phyloP scores from a whole-genome alignment of 2,888 invertebrate species.

The Mythimna albipuncta region DNA sequence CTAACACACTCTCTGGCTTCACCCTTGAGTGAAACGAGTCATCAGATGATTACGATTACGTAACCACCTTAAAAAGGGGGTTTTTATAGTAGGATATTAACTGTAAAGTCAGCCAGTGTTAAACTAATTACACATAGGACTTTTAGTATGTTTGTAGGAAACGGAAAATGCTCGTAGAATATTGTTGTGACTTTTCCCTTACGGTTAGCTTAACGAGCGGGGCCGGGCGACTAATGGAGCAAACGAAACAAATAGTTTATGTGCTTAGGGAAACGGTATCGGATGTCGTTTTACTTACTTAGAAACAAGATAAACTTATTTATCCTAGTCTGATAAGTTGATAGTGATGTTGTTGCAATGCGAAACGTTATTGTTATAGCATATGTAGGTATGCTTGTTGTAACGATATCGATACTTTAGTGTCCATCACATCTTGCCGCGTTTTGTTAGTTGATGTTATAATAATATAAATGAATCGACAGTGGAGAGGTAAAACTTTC shows the following conservation, averaged over 20 bases:
- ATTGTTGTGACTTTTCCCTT: conserved; percentile 9
- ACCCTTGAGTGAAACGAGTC: too few species aligned
- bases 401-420: neutral
- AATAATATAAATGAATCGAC: too few species aligned
- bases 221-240: conserved; percentile 31
- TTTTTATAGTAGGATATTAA: too few species aligned
- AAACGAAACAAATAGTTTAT: conserved; percentile 31
- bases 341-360: neutral
- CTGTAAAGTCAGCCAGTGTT: neutral
- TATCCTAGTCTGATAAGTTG: neutral
- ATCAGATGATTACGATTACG: too few species aligned
- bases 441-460: too few species aligned
- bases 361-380: neutral
- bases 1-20: too few species aligned
- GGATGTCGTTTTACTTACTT: conserved; percentile 6
- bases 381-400: neutral
- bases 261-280: conserved; percentile 18
- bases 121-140: conserved; percentile 19
- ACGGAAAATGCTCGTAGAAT: conserved; percentile 8
- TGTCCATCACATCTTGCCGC: too few species aligned
- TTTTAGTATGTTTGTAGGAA: neutral
- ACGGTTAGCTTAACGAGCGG: conserved; percentile 26
- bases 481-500: too few species aligned
- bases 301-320: neutral
- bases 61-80: too few species aligned